phyloP scores from a whole-genome alignment of 37 sponge, comb jelly and placozoan species.

The Beroe forskalii region DNA sequence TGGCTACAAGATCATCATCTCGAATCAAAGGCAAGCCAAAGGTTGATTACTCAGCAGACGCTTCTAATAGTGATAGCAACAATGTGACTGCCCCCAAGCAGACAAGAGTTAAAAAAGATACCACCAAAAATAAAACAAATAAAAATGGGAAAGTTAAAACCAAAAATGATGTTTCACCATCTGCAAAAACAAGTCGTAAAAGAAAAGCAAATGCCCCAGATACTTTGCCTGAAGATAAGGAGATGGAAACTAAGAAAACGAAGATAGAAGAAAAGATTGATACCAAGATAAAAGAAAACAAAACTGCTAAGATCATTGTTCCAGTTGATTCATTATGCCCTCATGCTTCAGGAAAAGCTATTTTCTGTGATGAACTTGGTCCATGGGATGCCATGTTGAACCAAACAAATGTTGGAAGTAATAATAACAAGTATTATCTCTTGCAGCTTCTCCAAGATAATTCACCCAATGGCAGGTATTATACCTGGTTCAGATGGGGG shows the following conservation, averaged over 20 bases:
- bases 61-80: neutral
- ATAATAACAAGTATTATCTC: constrained; percentile 59
- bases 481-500: constrained; percentile 35
- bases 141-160: neutral
- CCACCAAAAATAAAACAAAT: neutral
- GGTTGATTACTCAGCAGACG: neutral
- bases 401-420: constrained; percentile 47
- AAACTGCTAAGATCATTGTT: constrained; percentile 27
- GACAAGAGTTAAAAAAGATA: neutral
- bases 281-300: constrained; percentile 44
- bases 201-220: neutral
- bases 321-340: constrained; percentile 24
- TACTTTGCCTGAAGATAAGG: constrained; percentile 20
- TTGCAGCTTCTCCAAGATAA: constrained; percentile 3
- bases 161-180: neutral
- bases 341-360: neutral
- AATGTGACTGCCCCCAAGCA: neutral
- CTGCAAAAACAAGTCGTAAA: neutral
- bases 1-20: constrained; percentile 33
- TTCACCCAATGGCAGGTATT: neutral
- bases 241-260: constrained; percentile 4
- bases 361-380: constrained; percentile 14
- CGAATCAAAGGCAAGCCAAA: constrained; percentile 35
- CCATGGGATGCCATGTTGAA: constrained; percentile 62
- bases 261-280: constrained; percentile 60